Evolutionary conservation across 2,888 invertebrate genomes (phyloP).

Genomic region (Eilema caniola): DNA sequence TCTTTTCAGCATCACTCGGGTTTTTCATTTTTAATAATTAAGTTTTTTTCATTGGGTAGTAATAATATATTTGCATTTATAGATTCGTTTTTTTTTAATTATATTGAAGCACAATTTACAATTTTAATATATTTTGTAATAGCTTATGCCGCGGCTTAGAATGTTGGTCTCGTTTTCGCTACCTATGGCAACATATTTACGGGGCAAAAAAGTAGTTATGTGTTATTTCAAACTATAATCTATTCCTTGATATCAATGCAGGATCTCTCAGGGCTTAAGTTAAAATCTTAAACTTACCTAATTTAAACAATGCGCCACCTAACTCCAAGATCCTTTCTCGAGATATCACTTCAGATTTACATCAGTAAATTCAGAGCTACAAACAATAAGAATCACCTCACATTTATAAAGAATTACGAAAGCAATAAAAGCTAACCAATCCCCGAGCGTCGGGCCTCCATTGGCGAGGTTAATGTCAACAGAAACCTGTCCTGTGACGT

Average conservation of each 20-base stretch:
- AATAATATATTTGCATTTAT: neutral
- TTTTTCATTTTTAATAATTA: no score
- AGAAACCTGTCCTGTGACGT: slow-evolving; percentile 55
- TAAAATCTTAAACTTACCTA: no score
- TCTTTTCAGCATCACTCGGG: no score
- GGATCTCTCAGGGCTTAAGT: no score
- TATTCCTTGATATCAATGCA: no score
- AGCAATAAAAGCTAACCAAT: slow-evolving; percentile 58
- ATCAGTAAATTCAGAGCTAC: slow-evolving; percentile 7
- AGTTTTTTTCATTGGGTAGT: neutral
- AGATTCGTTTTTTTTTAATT: neutral
- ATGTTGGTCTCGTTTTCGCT: no score
- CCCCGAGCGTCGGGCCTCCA: slow-evolving; percentile 50
- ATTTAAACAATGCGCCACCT: neutral
- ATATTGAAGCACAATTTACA: no score
- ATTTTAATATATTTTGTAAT: no score
- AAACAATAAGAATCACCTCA: slow-evolving; percentile 29
- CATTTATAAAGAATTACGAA: slow-evolving; percentile 40
- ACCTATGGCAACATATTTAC: no score
- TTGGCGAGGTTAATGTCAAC: slow-evolving; percentile 63
- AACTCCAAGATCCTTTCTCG: neutral
- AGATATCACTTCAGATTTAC: neutral
- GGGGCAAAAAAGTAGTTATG: no score
- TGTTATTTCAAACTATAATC: no score
- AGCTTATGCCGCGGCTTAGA: no score